Evolutionary conservation across 1,140 invertebrate genomes (phyloP).

Genomic region (Portunus trituberculatus): DNA sequence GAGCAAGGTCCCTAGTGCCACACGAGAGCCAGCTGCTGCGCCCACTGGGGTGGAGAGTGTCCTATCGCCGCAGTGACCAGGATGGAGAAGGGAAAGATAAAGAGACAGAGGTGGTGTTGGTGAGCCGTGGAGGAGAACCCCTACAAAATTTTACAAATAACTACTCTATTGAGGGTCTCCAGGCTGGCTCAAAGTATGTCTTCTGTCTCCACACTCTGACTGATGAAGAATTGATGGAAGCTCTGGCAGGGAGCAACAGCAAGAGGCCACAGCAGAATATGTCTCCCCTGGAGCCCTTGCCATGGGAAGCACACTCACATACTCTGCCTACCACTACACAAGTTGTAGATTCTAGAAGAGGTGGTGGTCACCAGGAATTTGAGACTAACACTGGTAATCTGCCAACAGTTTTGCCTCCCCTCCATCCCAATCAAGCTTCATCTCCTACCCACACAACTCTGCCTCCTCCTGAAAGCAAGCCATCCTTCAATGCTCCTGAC

Average conservation of each 20-base stretch:
- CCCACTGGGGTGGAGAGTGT: constrained; percentile 59
- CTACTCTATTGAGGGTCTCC: constrained; percentile 45
- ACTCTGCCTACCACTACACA: not conserved
- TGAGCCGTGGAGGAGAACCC: constrained; percentile 64
- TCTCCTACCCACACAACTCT: not conserved
- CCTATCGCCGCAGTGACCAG: constrained; percentile 44
- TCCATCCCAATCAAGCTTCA: not conserved
- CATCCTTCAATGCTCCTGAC: not conserved
- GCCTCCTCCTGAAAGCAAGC: not conserved
- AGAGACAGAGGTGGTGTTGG: constrained; percentile 55
- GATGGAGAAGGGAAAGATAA: constrained; percentile 53
- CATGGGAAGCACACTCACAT: not conserved
- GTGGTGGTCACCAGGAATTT: not conserved
- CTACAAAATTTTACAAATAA: constrained; percentile 69
- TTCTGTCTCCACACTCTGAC: constrained; percentile 60
- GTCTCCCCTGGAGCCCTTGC: not conserved
- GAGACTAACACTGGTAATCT: not conserved
- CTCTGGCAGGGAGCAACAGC: not conserved
- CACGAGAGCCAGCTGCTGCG: constrained; percentile 28
- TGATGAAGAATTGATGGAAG: constrained; percentile 7
- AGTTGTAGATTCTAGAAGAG: not conserved
- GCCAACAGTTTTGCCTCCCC: not conserved
- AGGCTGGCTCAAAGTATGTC: constrained; percentile 49
- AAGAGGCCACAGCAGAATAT: too few relatives aligned
- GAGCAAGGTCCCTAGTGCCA: not conserved